phyloP scores from a whole-genome alignment of 1,140 invertebrate species.

The Drosophila erecta region DNA sequence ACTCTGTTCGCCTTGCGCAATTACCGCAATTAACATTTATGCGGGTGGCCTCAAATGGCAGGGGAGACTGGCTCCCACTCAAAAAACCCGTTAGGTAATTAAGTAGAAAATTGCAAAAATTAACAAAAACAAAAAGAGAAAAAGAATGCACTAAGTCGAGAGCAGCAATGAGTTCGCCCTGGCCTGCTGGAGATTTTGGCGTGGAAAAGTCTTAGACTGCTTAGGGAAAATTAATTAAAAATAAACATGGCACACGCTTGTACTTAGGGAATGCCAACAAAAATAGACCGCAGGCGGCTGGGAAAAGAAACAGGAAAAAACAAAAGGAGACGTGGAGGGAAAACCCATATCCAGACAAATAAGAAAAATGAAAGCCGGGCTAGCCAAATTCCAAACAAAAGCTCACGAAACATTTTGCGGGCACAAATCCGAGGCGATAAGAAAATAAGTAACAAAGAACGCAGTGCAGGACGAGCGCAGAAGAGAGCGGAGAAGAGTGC shows the following conservation, averaged over 20 bases:
- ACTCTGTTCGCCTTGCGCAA: conserved; percentile 39
- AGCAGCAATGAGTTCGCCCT: not conserved
- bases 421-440: conserved; percentile 81
- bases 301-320: conserved; percentile 6
- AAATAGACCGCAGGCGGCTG: conserved; percentile 71
- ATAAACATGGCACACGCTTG: conserved; percentile 83
- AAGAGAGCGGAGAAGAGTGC: conserved; percentile 15
- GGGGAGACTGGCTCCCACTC: conserved; percentile 15
- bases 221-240: conserved; percentile 84
- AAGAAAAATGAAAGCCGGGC: conserved; percentile 72
- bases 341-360: conserved; percentile 71
- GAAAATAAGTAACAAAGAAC: conserved; percentile 72
- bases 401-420: conserved; percentile 77
- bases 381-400: conserved; percentile 78
- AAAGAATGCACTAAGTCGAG: conserved; percentile 16
- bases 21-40: conserved; percentile 70
- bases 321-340: conserved; percentile 20
- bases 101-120: conserved; percentile 81
- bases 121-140: conserved; percentile 54
- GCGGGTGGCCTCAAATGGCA: conserved; percentile 49
- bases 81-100: conserved; percentile 70
- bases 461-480: conserved; percentile 4
- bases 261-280: conserved; percentile 73
- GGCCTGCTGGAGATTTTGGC: conserved; percentile 21
- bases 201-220: conserved; percentile 70